A percentile compares a stretch with the other conserved stretches of the same genome.
Evolutionary conservation across 37 sponge, comb jelly and placozoan genomes (phyloP).

Genomic region (Theonella swinhoei): DNA sequence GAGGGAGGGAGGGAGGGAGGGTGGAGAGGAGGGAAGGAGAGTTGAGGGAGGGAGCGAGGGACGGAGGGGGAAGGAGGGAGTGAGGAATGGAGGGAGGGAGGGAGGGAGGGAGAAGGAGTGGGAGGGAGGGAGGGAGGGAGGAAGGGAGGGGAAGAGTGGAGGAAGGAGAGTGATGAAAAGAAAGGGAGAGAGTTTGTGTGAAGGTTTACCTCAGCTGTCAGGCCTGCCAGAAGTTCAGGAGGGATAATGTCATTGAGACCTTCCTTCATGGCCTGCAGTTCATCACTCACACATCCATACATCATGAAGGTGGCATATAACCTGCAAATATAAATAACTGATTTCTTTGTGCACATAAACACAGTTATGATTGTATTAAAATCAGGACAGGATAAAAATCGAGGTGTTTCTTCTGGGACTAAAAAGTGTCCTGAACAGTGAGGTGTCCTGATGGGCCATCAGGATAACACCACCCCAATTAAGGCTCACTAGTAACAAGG

Average conservation of each 20-base stretch:
- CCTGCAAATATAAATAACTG: slow-evolving; percentile 8
- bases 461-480: too few relatives aligned
- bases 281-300: slow-evolving; percentile 83
- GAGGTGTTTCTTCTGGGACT: too few relatives aligned
- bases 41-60: background rate
- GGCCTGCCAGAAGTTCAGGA: slow-evolving; percentile 69
- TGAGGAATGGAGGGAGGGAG: background rate
- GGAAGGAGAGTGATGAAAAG: background rate
- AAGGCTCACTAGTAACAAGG: too few relatives aligned
- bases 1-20: background rate
- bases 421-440: too few relatives aligned
- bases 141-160: background rate
- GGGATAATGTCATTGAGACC: slow-evolving; percentile 86
- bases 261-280: slow-evolving; percentile 78
- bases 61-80: background rate
- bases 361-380: too few relatives aligned
- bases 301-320: slow-evolving; percentile 83
- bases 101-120: background rate
- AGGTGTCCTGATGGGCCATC: too few relatives aligned
- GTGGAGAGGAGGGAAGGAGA: background rate
- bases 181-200: background rate
- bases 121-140: background rate
- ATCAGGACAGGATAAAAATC: too few relatives aligned
- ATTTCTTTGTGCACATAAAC: background rate
- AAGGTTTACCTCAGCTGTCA: slow-evolving; percentile 84